Evolutionary conservation across 2,113 vertebrate species (phyloP).

Genomic region (Melanotaenia duboulayi): DNA sequence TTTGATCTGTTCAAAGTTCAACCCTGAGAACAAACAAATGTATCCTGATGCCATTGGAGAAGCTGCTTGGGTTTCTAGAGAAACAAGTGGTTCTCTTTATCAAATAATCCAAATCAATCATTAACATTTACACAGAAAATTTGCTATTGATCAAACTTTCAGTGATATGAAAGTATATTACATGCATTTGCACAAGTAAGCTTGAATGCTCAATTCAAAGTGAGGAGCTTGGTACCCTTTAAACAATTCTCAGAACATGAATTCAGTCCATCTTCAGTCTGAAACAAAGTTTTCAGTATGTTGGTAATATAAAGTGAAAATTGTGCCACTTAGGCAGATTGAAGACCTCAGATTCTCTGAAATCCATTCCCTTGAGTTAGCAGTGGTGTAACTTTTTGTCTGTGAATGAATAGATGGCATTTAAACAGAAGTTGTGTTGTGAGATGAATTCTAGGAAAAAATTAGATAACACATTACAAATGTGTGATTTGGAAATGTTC

Average conservation of each 20-base stretch:
- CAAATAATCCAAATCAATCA: too few species aligned
- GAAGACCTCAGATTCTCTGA: neutral
- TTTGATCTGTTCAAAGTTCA: slow-evolving; percentile 38
- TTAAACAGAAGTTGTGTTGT: slow-evolving; percentile 38
- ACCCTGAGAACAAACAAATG: slow-evolving; percentile 19
- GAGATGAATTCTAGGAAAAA: slow-evolving; percentile 30
- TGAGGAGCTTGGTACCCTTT: neutral
- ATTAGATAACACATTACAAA: slow-evolving; percentile 36
- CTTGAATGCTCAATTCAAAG: neutral
- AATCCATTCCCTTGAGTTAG: neutral
- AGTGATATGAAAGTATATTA: too few species aligned
- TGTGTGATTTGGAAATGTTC: slow-evolving; percentile 6
- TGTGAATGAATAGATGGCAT: slow-evolving; percentile 4
- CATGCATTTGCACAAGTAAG: neutral
- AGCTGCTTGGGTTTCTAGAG: neutral
- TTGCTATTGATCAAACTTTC: too few species aligned
- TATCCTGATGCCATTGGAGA: neutral
- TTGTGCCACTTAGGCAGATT: neutral
- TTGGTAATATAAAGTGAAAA: neutral
- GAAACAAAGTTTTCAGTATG: neutral
- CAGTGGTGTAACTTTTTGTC: slow-evolving; percentile 9
- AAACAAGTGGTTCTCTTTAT: neutral
- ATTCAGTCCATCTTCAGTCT: neutral
- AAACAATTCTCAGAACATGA: neutral
- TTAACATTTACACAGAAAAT: too few species aligned